phyloP scores from a whole-genome alignment of 2,888 invertebrate species.

The Drosophila koepferae region DNA sequence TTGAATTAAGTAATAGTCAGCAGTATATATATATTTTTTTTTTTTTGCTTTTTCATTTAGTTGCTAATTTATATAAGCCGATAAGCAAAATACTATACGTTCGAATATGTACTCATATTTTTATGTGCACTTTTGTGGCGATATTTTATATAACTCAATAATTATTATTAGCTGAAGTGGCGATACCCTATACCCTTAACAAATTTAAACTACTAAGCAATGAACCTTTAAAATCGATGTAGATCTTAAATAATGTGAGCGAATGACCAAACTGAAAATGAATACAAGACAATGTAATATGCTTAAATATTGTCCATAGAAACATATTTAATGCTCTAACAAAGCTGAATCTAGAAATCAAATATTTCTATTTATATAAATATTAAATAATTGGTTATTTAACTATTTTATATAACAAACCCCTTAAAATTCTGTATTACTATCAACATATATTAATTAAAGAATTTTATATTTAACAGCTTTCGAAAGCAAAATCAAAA shows the following conservation, averaged over 20 bases:
- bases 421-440: too few relatives aligned
- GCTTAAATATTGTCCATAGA: too few relatives aligned
- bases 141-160: background rate
- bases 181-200: background rate
- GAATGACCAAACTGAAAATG: background rate
- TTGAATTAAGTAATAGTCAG: background rate
- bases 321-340: too few relatives aligned
- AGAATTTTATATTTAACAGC: too few relatives aligned
- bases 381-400: too few relatives aligned
- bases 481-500: background rate
- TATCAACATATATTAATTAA: too few relatives aligned
- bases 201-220: background rate
- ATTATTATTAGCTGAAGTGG: background rate
- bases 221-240: background rate
- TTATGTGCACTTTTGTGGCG: background rate
- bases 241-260: background rate
- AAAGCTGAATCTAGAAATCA: too few relatives aligned
- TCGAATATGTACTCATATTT: background rate
- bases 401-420: too few relatives aligned
- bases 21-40: background rate
- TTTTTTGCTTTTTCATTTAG: too few relatives aligned
- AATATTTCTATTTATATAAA: too few relatives aligned
- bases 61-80: background rate
- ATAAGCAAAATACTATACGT: background rate
- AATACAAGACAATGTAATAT: too few relatives aligned